Evolutionary conservation across 2,888 invertebrate genomes (phyloP).

Genomic region (Meghimatium bilineatum): DNA sequence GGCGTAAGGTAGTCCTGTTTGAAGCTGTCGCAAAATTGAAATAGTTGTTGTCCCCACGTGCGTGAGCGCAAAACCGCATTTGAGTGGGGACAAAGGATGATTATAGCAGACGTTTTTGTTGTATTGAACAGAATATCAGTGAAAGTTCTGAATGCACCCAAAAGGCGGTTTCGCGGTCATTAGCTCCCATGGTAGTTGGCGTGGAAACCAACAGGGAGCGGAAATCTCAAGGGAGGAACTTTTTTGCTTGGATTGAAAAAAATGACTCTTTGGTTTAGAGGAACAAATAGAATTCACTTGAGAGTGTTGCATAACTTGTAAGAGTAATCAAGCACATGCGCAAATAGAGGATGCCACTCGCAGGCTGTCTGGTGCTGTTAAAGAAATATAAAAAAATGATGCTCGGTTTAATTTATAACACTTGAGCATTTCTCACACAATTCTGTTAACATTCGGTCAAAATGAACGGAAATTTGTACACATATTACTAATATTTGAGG

Average conservation of each 20-base stretch:
- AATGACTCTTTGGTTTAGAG: neutral
- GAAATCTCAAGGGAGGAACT: slow-evolving; percentile 25
- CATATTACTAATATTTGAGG: too few relatives aligned
- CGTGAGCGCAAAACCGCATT: neutral
- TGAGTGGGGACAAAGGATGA: neutral
- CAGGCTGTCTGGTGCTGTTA: too few relatives aligned
- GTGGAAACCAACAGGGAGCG: slow-evolving; percentile 30
- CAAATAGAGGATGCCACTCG: too few relatives aligned
- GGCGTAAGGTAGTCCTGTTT: neutral
- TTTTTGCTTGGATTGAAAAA: neutral
- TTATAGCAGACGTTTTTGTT: neutral
- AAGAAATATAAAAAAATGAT: too few relatives aligned
- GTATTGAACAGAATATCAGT: neutral
- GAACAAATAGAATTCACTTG: neutral
- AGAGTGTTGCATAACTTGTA: neutral
- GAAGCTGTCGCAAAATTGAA: slow-evolving; percentile 22
- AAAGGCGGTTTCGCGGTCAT: slow-evolving; percentile 18
- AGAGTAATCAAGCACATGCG: slow-evolving; percentile 7
- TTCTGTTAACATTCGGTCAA: too few relatives aligned
- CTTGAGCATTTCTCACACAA: too few relatives aligned
- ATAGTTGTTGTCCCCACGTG: slow-evolving; percentile 31
- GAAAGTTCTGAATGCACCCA: neutral
- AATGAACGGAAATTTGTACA: too few relatives aligned
- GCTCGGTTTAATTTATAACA: too few relatives aligned
- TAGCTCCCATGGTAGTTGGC: slow-evolving; percentile 6